Percentiles rank a stretch among this genome's conserved stretches.
Evolutionary conservation across 2,797 vertebrate species (phyloP).

Genomic region (Heliangelus exortis): DNA sequence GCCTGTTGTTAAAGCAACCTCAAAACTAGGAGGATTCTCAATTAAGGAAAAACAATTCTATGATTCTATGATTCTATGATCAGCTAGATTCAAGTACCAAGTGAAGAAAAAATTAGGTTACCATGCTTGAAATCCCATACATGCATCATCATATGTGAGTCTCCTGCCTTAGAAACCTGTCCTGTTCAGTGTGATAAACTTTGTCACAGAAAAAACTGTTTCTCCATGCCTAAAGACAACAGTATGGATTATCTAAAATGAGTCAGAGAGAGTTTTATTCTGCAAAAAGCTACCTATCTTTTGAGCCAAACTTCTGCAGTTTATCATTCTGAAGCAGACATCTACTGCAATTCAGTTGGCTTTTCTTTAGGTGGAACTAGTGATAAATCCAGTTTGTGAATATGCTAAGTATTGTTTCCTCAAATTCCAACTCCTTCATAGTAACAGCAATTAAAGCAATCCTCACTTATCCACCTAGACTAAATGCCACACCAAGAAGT

Average conservation of each 20-base stretch:
- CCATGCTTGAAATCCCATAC: neutral
- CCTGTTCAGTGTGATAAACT: neutral
- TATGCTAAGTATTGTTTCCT: neutral
- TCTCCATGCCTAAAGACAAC: neutral
- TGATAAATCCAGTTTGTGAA: neutral
- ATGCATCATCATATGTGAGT: neutral
- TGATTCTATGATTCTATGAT: too few relatives aligned
- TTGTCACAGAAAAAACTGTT: neutral
- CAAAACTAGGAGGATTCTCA: neutral
- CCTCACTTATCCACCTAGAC: neutral
- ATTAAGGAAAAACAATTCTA: neutral
- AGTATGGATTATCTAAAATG: neutral
- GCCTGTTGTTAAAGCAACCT: neutral
- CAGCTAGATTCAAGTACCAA: neutral
- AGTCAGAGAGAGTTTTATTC: neutral
- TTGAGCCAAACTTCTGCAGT: neutral
- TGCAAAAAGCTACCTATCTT: neutral
- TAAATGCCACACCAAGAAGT: neutral
- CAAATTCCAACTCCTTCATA: neutral
- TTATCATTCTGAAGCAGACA: neutral
- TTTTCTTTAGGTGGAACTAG: neutral
- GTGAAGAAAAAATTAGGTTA: neutral
- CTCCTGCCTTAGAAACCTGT: neutral
- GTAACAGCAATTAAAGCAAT: neutral
- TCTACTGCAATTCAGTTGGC: neutral